Evolutionary conservation across 2,113 vertebrate species (phyloP), one percentile per base, ranked within the genome.

Genomic region (Myanophis thanlyinensis): DNA sequence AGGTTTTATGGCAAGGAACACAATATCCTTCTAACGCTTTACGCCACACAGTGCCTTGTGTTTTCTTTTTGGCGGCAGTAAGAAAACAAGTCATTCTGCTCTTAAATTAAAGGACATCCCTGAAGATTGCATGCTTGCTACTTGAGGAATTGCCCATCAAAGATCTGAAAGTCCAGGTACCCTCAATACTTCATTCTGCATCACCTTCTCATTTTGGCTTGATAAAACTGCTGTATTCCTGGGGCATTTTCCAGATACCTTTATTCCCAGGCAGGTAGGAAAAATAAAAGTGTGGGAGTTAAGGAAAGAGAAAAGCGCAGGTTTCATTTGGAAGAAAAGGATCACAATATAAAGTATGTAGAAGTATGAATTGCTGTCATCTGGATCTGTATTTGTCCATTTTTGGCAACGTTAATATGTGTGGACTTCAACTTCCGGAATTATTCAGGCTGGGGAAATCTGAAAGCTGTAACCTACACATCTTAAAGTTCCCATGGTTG

Each of bases 11-110:
- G 46, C 47, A 87, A 84, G 27, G 23, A 48, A 54, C n/a, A 20
- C 59, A 80, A 90, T 91, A 88, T 80, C 91, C 88, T 89, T 86
- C 62, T 40, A n/a, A 44, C 91, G 49, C 46, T 89, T 48, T 89
- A 46, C 8, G n/a, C 25, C 20, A 30, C 46, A 35, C 7, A 46
- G 59, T 49, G 13, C 62, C 54, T 87, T 51, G 10, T 56, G 30
- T 62, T 93, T 91, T 87, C 80, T 59, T 87, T 49, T 56, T 30
- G 3, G 20, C 52, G 35, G 86, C 88, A 35, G 44, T 87, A 30
- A 85, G 88, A 89, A 23, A 48, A 40, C 10, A 80, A 89, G 47
- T 93, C 90, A 89, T 52, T 35, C 48, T 52, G 23, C 59, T 73
- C 15, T 86, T 91, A 73, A 92, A 93, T 47, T 67, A 35, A 40